A percentile compares a stretch with the other conserved stretches of the same genome.
Conservation (phyloP, 1,140 invertebrate species). For the Metopolophium dirhodum region DNA sequence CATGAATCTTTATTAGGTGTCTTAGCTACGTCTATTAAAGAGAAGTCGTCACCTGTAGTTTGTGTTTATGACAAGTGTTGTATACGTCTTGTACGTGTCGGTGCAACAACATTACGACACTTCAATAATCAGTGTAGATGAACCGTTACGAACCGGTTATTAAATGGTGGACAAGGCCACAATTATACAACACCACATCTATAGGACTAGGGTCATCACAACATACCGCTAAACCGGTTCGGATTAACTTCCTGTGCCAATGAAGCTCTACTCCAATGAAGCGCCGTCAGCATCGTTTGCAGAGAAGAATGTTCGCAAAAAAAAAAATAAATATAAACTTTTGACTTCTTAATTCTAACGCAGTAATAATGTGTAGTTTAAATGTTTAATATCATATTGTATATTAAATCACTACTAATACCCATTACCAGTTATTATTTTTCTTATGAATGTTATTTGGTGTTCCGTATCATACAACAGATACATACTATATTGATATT, state of each 20-base stretch:
- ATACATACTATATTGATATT: not conserved
- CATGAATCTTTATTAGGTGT: not conserved
- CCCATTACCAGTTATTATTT: not conserved
- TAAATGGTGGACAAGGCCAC: constrained; percentile 51
- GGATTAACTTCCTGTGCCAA: constrained; percentile 52
- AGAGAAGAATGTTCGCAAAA: not conserved
- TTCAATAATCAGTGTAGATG: constrained; percentile 46
- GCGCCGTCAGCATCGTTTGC: not conserved
- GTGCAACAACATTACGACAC: constrained; percentile 37
- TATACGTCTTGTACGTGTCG: not conserved
- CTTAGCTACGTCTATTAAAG: not conserved
- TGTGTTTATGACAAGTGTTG: constrained; percentile 13
- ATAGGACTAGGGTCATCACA: constrained; percentile 47
- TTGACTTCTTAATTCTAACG: not conserved
- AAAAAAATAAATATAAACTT: not conserved
- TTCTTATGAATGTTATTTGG: not conserved
- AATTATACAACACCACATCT: constrained; percentile 49
- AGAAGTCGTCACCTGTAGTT: constrained; percentile 12
- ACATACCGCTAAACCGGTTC: constrained; percentile 52
- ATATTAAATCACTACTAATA: not conserved
- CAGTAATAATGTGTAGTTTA: not conserved
- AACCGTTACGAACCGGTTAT: constrained; percentile 56
- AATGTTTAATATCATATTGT: not conserved
- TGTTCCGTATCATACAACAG: not conserved
- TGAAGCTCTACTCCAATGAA: not conserved